phyloP scores from a whole-genome alignment of 2,113 vertebrate genomes.

The Ceyx melanurus region DNA sequence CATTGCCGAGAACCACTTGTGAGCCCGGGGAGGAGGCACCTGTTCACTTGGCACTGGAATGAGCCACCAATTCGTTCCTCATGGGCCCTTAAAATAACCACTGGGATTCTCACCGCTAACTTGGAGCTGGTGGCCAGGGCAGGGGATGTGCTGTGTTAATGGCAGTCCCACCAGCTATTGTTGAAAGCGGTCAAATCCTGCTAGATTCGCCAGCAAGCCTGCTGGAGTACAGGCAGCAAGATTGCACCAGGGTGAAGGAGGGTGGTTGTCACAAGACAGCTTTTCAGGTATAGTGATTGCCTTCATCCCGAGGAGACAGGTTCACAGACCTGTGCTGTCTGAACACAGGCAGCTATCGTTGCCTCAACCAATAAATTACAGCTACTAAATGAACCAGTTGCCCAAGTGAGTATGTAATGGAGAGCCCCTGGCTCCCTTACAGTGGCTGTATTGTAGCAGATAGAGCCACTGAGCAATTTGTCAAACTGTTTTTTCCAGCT shows the following conservation, averaged over 20 bases:
- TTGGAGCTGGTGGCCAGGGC: not conserved
- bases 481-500: not conserved
- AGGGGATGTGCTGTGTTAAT: not conserved
- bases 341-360: rapidly evolving
- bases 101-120: rapidly evolving
- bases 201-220: not conserved
- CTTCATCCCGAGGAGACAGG: not conserved
- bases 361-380: not conserved
- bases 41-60: not conserved
- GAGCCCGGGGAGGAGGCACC: not conserved
- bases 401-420: not conserved
- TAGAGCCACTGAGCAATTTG: not conserved
- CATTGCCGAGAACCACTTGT: not conserved
- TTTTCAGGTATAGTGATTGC: not conserved
- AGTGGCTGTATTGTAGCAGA: not conserved
- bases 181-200: not conserved
- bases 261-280: not conserved
- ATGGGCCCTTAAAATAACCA: not conserved
- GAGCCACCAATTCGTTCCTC: not conserved
- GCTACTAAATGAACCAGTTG: not conserved
- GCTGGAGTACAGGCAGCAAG: not conserved
- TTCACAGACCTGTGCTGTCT: not conserved
- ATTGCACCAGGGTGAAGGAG: not conserved
- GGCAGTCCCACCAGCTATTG: not conserved
- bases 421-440: not conserved